Percentiles rank a stretch among this genome's conserved stretches.
Evolutionary conservation across 2,113 vertebrate genomes (phyloP).

Genomic region (Climacteris rufus): DNA sequence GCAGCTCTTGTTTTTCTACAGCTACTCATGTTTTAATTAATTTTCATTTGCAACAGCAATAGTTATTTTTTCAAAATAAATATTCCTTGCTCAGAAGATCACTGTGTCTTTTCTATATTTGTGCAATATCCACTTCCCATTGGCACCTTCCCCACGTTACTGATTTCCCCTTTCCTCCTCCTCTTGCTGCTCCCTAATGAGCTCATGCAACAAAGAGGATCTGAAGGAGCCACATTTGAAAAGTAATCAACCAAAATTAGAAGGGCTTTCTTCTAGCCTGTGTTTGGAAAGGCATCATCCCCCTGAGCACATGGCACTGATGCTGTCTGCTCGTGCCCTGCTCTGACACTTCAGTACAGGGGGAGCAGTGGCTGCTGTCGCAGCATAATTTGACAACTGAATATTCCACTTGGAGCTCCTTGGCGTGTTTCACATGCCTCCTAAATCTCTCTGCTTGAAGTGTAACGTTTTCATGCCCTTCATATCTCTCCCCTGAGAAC

Average conservation of each 20-base stretch:
- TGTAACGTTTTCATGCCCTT: neutral
- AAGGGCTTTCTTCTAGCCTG: neutral
- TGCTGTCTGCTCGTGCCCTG: neutral
- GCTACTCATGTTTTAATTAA: neutral
- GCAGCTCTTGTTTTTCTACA: neutral
- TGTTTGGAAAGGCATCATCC: neutral
- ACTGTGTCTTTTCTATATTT: neutral
- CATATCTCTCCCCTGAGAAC: constrained; percentile 7
- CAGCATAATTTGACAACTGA: neutral
- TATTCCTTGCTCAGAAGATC: neutral
- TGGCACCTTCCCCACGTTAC: accelerated
- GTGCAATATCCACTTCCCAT: neutral
- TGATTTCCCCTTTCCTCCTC: neutral
- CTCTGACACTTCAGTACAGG: neutral
- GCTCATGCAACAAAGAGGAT: accelerated
- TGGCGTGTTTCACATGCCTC: neutral
- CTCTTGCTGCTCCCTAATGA: neutral
- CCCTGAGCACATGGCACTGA: neutral
- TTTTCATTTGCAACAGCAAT: neutral
- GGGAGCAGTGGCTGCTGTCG: accelerated
- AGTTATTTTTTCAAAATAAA: neutral
- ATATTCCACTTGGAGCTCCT: neutral
- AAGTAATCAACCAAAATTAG: neutral
- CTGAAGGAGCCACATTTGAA: neutral
- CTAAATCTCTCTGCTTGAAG: constrained; percentile 9